Percentiles rank a stretch among this genome's conserved stretches.
Evolutionary conservation across 2,113 vertebrate species (phyloP).

Genomic region (Lepidiolamprologus cunningtoni): DNA sequence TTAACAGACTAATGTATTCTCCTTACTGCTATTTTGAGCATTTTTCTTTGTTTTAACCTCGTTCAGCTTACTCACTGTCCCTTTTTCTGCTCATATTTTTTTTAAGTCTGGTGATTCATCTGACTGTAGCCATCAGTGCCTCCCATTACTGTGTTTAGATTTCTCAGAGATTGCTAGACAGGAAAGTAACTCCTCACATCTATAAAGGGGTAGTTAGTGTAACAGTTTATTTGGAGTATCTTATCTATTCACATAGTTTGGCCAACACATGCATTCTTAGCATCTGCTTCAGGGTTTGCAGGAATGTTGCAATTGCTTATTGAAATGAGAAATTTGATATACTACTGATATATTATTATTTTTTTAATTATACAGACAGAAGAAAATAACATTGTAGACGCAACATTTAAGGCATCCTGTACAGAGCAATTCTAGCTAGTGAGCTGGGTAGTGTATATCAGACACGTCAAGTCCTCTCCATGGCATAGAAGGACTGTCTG

Average conservation of each 20-base stretch:
- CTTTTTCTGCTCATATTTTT: not conserved
- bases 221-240: conserved; percentile 20
- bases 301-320: not conserved
- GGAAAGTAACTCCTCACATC: not conserved
- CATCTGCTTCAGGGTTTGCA: not conserved
- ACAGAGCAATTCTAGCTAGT: not conserved
- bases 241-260: not conserved
- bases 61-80: not conserved
- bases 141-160: not conserved
- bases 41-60: not conserved
- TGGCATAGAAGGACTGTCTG: not conserved
- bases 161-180: not conserved
- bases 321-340: not conserved
- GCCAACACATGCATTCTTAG: not conserved
- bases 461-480: not conserved
- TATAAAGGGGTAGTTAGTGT: not conserved
- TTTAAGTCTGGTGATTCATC: not conserved
- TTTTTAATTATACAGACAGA: not conserved
- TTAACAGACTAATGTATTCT: not conserved
- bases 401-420: not conserved
- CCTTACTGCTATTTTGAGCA: not conserved
- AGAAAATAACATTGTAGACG: not conserved
- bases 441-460: not conserved
- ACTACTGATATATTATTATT: not conserved
- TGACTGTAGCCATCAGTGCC: not conserved